Percentiles rank a stretch among this genome's conserved stretches.
These are phyloP conservation scores for Clarias platycephalus DNA, from an alignment of 2,797 vertebrate species.

Conservation along the genomic window DNA sequence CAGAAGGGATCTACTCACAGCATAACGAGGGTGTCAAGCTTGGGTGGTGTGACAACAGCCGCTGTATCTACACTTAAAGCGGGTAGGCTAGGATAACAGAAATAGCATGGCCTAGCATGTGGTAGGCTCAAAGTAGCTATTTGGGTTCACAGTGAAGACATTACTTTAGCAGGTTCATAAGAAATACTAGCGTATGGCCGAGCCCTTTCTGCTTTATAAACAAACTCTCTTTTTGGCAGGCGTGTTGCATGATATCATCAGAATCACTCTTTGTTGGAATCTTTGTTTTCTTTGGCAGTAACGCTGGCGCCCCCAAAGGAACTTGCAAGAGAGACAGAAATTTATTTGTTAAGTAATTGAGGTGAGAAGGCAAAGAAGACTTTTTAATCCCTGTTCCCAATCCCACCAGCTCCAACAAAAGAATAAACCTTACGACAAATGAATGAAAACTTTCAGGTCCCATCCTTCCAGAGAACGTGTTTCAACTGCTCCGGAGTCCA, in stretches of 20 bases:
- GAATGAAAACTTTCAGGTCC: neutral
- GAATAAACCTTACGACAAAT: neutral
- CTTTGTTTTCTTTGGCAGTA: slow-evolving; percentile 12
- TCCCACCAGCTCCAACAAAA: neutral
- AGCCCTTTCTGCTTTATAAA: neutral
- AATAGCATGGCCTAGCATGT: slow-evolving; percentile 27
- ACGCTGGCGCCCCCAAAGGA: neutral
- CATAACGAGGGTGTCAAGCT: slow-evolving; percentile 21
- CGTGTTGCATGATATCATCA: neutral
- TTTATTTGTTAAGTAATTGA: neutral
- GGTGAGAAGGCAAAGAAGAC: neutral
- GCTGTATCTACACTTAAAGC: neutral
- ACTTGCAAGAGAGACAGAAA: neutral
- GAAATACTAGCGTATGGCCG: neutral
- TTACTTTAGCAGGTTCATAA: neutral
- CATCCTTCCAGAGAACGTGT: neutral
- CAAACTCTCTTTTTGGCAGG: neutral
- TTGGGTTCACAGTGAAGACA: neutral
- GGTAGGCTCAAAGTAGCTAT: neutral
- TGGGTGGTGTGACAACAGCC: slow-evolving; percentile 19
- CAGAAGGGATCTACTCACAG: slow-evolving; percentile 23
- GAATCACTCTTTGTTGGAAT: neutral
- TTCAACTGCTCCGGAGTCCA: neutral
- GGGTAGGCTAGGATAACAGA: slow-evolving; percentile 26
- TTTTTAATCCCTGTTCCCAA: neutral